These are phyloP conservation scores for Tribolium madens DNA, from an alignment of 1,140 invertebrate species.

Conservation along the genomic window DNA sequence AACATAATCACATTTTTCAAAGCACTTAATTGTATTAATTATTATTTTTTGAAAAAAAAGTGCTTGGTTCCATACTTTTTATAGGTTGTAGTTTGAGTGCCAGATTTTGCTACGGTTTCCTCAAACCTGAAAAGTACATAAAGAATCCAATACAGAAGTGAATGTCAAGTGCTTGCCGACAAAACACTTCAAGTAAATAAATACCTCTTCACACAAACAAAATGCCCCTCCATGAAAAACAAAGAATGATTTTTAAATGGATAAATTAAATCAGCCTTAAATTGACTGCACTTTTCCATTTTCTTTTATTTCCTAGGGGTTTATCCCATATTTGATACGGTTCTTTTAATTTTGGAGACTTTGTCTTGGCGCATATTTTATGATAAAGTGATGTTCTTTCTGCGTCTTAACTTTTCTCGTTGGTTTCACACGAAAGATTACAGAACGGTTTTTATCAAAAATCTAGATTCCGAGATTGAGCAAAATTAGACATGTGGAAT, in stretches of 20 bases:
- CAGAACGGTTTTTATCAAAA: neutral
- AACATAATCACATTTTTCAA: too few relatives aligned
- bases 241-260: neutral
- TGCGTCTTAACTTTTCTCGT: neutral
- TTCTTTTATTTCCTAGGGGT: neutral
- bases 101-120: neutral
- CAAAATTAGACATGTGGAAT: too few relatives aligned
- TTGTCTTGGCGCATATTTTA: conserved; percentile 2
- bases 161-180: neutral
- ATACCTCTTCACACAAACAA: too few relatives aligned
- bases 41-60: too few relatives aligned
- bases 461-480: conserved; percentile 4
- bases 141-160: neutral
- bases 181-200: neutral
- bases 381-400: neutral
- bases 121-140: neutral
- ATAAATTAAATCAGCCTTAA: neutral
- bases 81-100: neutral
- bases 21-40: too few relatives aligned
- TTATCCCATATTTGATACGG: conserved; percentile 6
- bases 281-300: neutral
- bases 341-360: neutral
- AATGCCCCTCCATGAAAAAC: neutral
- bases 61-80: too few relatives aligned
- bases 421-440: conserved; percentile 7